phyloP scores from a whole-genome alignment of 2,797 vertebrate genomes.

The Acrossocheilus fasciatus region DNA sequence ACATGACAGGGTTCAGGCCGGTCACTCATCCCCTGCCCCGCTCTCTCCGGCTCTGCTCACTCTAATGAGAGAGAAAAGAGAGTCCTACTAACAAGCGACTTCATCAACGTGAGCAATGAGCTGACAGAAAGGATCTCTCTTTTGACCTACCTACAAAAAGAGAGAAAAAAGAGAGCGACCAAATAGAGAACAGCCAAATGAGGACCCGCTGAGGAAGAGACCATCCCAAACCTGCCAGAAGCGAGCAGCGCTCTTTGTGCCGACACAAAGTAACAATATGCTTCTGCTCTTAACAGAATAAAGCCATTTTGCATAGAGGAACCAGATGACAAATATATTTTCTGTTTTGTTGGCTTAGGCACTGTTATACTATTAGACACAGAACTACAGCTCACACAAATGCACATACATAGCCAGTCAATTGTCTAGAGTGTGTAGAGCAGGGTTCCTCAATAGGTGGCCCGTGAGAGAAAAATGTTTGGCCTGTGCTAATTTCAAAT shows the following conservation, averaged over 20 bases:
- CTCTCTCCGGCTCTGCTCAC: slow-evolving; percentile 46
- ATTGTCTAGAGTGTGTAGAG: neutral
- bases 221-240: slow-evolving; percentile 3
- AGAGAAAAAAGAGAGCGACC: slow-evolving; percentile 38
- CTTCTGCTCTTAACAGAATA: slow-evolving; percentile 16
- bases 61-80: slow-evolving; percentile 67
- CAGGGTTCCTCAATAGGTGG: too few species aligned
- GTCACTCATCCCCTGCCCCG: slow-evolving; percentile 50
- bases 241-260: neutral
- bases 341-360: neutral
- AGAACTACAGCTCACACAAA: neutral
- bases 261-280: slow-evolving; percentile 16
- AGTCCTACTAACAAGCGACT: slow-evolving; percentile 77
- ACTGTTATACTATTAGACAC: neutral
- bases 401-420: neutral
- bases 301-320: slow-evolving; percentile 2
- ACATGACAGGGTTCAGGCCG: slow-evolving; percentile 62
- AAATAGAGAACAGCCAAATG: slow-evolving; percentile 59
- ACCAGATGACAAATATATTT: neutral
- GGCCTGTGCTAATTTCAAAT: too few species aligned
- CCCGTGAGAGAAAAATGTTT: too few species aligned
- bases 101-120: slow-evolving; percentile 79
- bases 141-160: slow-evolving; percentile 74
- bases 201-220: slow-evolving; percentile 12
- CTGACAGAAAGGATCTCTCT: slow-evolving; percentile 74